Conservation (phyloP, 2,888 invertebrate species). For the Troides helena region DNA sequence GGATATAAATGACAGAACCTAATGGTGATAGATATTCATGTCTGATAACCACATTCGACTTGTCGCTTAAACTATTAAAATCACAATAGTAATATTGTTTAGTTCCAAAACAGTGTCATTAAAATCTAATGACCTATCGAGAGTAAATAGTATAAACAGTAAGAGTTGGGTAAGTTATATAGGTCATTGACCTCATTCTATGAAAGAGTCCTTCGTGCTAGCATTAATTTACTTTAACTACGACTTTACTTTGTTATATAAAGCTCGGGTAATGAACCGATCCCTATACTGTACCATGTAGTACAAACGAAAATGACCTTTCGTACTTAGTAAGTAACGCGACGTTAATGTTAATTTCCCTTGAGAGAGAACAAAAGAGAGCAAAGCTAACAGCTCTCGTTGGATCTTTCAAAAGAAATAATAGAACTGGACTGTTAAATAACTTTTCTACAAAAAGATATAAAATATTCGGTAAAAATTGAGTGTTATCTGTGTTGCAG, state of each 20-base stretch:
- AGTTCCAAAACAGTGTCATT: too few relatives aligned
- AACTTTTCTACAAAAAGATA: too few relatives aligned
- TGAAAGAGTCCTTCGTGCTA: not conserved
- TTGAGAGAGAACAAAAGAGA: not conserved
- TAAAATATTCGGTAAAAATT: too few relatives aligned
- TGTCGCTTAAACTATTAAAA: too few relatives aligned
- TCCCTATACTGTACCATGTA: not conserved
- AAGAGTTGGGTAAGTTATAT: too few relatives aligned
- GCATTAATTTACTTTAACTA: not conserved
- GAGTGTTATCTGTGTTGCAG: too few relatives aligned
- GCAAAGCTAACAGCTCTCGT: not conserved
- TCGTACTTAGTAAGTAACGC: not conserved
- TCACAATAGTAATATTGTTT: too few relatives aligned
- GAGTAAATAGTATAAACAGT: too few relatives aligned
- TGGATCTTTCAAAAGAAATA: not conserved
- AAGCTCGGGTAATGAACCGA: not conserved
- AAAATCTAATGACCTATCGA: too few relatives aligned
- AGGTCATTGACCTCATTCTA: not conserved
- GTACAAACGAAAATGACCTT: not conserved
- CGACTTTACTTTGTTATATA: not conserved
- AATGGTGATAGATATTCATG: too few relatives aligned
- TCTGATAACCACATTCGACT: too few relatives aligned
- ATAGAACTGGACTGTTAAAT: not conserved
- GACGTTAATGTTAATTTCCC: not conserved
- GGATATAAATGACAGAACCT: too few relatives aligned